phyloP scores from a whole-genome alignment of 2,888 invertebrate genomes.

The Mythimna vitellina region DNA sequence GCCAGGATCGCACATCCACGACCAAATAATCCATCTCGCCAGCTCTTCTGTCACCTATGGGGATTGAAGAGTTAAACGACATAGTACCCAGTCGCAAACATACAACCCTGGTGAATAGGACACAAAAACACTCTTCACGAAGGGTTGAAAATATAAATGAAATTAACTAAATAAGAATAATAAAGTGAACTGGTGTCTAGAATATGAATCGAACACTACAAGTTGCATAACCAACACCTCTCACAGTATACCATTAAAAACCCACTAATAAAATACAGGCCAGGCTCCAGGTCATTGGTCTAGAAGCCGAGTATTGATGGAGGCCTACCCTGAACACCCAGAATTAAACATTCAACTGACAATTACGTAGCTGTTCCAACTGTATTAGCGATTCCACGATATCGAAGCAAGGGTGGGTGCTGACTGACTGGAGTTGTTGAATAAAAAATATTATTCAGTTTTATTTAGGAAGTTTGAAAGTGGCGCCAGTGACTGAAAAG shows the following conservation, averaged over 20 bases:
- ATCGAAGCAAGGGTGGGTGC: conserved; percentile 21
- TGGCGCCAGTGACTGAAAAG: too few relatives aligned
- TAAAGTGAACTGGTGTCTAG: too few relatives aligned
- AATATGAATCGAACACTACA: background rate
- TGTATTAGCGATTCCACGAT: conserved; percentile 58
- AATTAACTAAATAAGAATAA: too few relatives aligned
- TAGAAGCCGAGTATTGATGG: conserved; percentile 16
- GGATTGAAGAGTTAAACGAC: too few relatives aligned
- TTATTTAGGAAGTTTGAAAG: too few relatives aligned
- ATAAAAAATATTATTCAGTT: background rate
- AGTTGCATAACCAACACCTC: background rate
- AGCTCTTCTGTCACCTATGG: too few relatives aligned
- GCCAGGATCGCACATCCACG: too few relatives aligned
- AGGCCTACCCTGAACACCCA: background rate
- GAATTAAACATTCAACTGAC: conserved; percentile 61
- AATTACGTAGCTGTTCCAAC: conserved; percentile 55
- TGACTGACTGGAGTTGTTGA: conserved; percentile 24
- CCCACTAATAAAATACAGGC: conserved; percentile 5
- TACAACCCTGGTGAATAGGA: too few relatives aligned
- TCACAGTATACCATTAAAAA: background rate
- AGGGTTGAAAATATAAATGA: too few relatives aligned
- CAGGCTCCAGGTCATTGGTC: conserved; percentile 25
- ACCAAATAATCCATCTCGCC: too few relatives aligned
- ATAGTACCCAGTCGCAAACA: too few relatives aligned
- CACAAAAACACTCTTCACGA: too few relatives aligned